Evolutionary conservation across 2,113 vertebrate species (phyloP), one percentile per base, ranked within the genome.

Genomic region (Melierax canorus): DNA sequence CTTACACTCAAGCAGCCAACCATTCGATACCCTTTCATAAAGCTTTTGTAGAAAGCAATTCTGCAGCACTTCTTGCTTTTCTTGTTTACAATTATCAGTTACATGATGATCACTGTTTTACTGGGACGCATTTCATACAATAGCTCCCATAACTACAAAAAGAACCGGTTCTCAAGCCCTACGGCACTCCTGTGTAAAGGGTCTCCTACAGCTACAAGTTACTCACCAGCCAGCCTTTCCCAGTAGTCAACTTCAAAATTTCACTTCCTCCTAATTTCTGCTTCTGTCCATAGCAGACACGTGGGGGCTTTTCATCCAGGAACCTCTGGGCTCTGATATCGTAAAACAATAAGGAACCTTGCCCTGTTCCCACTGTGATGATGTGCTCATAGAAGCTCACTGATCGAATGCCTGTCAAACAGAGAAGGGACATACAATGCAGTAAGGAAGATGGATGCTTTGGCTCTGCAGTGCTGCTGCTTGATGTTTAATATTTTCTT

Each of bases 341-440:
- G 4, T 99, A 99, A 95, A 99, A 99, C 34, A 99, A 96, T 41
- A 99, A 97, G 38, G 99, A 99, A 18, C 99, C 99, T 60, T 99
- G 99, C 23, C 99, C 99, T 0, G 99, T 99, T 77, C 99, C 99
- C 96, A 99, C 99, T 4, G 99, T 99, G 96, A 99, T 99, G 45
- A 99, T 99, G 96, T 99, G 99, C 94, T 99, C 99, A 1, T 99
- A 99, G 98, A 99, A 99, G 98, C 99, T 99, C 97, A 99, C 99
- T 0, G 99, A 99, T 10, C 99, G 99, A 96, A 99, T 99, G 38
- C 99, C 99, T 99, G 95, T 80, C 60, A 45, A 30, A 63, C 39
- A 72, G 67, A 83, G 39, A 94, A 59, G 48, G 22, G 41, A 73
- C 32, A 45, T 6, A 60, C 15, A 36, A 17, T 2, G 3, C 30